Conservation (phyloP, 2,888 invertebrate species). For the Crematogaster levior region DNA sequence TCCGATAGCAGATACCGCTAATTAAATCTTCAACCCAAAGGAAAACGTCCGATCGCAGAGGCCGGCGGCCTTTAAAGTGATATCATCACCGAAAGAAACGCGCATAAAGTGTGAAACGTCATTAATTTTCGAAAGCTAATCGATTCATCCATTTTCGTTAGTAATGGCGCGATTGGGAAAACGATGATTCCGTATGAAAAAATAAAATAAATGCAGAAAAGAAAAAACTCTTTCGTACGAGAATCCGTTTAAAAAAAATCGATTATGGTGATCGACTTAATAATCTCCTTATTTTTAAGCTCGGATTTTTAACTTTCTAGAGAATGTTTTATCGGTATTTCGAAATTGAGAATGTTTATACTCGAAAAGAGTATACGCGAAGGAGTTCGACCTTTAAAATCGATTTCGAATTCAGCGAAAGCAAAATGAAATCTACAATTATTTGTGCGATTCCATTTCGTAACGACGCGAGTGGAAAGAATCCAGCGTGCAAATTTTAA, state of each 20-base stretch:
- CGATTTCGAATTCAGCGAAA: conserved; percentile 20
- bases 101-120: conserved; percentile 16
- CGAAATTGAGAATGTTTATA: not conserved
- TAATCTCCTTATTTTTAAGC: not conserved
- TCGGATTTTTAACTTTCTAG: not conserved
- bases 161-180: not conserved
- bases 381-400: not conserved
- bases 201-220: not conserved
- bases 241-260: not conserved
- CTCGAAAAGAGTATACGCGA: no score
- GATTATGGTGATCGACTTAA: not conserved
- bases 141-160: not conserved
- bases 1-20: conserved; percentile 32
- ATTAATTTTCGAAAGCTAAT: not conserved
- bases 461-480: not conserved
- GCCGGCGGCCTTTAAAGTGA: conserved; percentile 17
- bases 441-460: not conserved
- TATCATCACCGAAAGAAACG: conserved; percentile 34
- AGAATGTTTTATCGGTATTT: not conserved
- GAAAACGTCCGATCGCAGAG: not conserved
- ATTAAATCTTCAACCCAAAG: conserved; percentile 41
- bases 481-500: conserved; percentile 14
- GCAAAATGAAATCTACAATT: conserved; percentile 5
- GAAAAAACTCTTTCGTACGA: not conserved
- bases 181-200: not conserved